A percentile compares a stretch with the other conserved stretches of the same genome.
These are phyloP conservation scores for Zaprionus africanus DNA, from an alignment of 1,140 invertebrate species.

Conservation along the genomic window DNA sequence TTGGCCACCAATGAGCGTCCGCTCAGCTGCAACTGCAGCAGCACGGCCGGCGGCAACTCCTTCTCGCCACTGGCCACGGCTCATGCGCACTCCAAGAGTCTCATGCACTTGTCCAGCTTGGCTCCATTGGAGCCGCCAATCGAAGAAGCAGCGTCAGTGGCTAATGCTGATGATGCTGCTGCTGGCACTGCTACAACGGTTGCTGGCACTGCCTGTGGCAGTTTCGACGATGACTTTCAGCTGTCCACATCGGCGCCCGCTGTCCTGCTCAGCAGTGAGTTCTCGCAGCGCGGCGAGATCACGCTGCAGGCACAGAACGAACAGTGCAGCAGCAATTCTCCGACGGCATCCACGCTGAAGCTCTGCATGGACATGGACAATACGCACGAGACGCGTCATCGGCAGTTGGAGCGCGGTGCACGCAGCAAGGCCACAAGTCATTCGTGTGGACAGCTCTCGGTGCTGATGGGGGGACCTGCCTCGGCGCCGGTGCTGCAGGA, in stretches of 20 bases:
- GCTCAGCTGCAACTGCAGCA: conserved; percentile 78
- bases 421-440: conserved; percentile 51
- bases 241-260: conserved; percentile 74
- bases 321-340: conserved; percentile 52
- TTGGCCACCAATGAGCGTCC: conserved; percentile 85
- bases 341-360: conserved; percentile 70
- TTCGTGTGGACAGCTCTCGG: conserved; percentile 64
- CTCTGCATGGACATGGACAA: conserved; percentile 69
- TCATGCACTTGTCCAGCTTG: conserved; percentile 50
- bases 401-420: conserved; percentile 5
- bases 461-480: conserved; percentile 26
- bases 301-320: neutral
- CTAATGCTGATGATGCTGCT: neutral
- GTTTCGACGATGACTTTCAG: conserved; percentile 71
- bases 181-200: neutral
- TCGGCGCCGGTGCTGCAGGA: conserved; percentile 53
- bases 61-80: conserved; percentile 29
- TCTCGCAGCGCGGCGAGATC: conserved; percentile 27
- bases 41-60: conserved; percentile 27
- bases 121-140: neutral
- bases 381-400: conserved; percentile 41
- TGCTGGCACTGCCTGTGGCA: conserved; percentile 10
- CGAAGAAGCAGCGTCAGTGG: neutral
- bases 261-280: conserved; percentile 61
- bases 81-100: conserved; percentile 74